Evolutionary conservation across 2,797 vertebrate genomes (phyloP), one percentile per base, ranked within the genome.

Genomic region (Lophius americanus): DNA sequence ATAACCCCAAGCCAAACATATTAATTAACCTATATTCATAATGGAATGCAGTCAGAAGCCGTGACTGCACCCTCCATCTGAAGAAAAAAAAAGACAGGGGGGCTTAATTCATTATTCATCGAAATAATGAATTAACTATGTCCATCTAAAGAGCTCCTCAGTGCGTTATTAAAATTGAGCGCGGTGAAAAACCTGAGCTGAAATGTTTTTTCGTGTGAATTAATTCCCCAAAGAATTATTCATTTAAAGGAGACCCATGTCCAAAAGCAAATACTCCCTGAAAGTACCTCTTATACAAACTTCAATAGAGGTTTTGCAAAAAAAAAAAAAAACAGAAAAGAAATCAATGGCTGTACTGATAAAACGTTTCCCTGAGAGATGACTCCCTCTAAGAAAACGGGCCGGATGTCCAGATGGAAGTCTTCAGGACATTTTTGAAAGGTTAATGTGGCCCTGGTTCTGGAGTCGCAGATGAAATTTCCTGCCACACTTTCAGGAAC

Each of bases 151-250:
- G 50, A 50, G 47, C 48, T 54, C 14, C 23, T 64, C 43, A 41
- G 37, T 70, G 37, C 70, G 69, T 67, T 73, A 35, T 73, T 53
- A 60, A 73, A 70, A 73, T 60, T 32, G 13, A 7, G 23, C 64
- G 36, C 47, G 57, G 56, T 70, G 67, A 64, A 32, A 63, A n/a
- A 54, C 53, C 35, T 43, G 10, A 39, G 37, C 46, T 46, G 10
- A 43, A 50, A 67, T 68, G 51, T 23, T 35, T 32, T 39, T 2
- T 63, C 36, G n/a, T 14, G 50, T 64, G 59, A 49, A 47, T 54
- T 23, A 23, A 23, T 23, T 23, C 23, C 1, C 23, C 23, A 23
- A 23, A 23, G 23, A 23, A 23, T 23, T 23, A 23, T 23, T 23
- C 23, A 23, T 23, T 1, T 23, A 23, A 23, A 1, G 1, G 23